A percentile compares a stretch with the other conserved stretches of the same genome.
phyloP scores from a whole-genome alignment of 92 coral and sea anemone species.

The Micromussa lordhowensis region DNA sequence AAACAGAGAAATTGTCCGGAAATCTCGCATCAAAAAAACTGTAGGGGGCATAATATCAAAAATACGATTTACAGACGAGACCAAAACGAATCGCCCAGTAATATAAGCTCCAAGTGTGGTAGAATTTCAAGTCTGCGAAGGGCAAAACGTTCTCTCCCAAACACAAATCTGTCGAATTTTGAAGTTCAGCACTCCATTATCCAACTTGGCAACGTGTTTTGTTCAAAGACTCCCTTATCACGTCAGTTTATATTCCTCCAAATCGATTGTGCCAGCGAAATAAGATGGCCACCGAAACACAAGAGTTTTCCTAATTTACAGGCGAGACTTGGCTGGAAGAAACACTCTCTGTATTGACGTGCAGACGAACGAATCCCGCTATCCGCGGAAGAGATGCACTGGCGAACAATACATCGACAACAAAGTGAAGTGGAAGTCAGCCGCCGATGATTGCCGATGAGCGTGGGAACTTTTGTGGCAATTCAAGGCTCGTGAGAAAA shows the following conservation, averaged over 20 bases:
- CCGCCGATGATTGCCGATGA: conserved; percentile 70
- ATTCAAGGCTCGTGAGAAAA: conserved; percentile 98
- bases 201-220: conserved; percentile 39
- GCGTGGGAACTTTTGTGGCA: conserved; percentile 99
- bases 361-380: conserved; percentile 62
- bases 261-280: conserved; percentile 11
- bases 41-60: conserved; percentile 53
- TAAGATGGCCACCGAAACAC: conserved; percentile 1
- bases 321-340: background rate
- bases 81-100: conserved; percentile 8
- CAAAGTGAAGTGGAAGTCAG: conserved; percentile 72
- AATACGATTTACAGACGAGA: conserved; percentile 9
- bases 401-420: conserved; percentile 73
- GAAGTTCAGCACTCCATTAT: conserved; percentile 38
- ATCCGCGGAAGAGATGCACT: conserved; percentile 45
- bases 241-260: conserved; percentile 1
- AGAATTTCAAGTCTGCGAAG: background rate
- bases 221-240: background rate
- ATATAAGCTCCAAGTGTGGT: background rate
- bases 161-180: conserved; percentile 15
- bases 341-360: conserved; percentile 9
- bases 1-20: conserved; percentile 16
- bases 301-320: background rate
- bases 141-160: background rate
- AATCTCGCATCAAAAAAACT: conserved; percentile 46